phyloP scores from a whole-genome alignment of 2,888 invertebrate genomes.

The Malthinus seriepunctatus region DNA sequence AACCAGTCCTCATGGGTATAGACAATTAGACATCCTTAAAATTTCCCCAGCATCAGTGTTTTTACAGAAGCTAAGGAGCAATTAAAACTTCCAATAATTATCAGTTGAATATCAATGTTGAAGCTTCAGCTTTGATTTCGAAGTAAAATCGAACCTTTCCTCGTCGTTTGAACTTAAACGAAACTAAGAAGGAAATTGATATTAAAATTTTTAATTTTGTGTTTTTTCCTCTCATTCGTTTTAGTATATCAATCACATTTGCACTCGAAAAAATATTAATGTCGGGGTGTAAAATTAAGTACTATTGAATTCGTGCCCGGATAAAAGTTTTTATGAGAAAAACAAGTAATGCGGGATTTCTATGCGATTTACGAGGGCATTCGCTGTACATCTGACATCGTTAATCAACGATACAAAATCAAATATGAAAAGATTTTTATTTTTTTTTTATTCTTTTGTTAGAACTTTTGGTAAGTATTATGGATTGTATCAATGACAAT shows the following conservation, averaged over 20 bases:
- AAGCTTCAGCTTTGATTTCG: no score
- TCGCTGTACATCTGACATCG: slow-evolving; percentile 38
- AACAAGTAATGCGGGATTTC: slow-evolving; percentile 41
- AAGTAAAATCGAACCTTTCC: no score
- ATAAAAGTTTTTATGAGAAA: slow-evolving; percentile 43
- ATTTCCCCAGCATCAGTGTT: no score
- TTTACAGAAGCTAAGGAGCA: no score
- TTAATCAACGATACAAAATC: slow-evolving; percentile 39
- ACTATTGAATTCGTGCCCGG: slow-evolving; percentile 37
- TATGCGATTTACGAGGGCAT: slow-evolving; percentile 47
- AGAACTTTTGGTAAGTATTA: slow-evolving; percentile 23
- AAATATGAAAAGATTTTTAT: slow-evolving; percentile 33
- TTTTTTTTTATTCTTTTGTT: slow-evolving; percentile 32
- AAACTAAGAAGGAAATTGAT: no score
- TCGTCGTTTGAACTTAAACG: no score
- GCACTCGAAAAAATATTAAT: slow-evolving; percentile 22
- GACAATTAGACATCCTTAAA: no score
- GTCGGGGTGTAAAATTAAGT: slow-evolving; percentile 37
- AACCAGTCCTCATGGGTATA: no score
- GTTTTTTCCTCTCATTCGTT: background rate
- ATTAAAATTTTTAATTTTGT: background rate
- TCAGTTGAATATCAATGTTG: no score
- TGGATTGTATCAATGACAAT: slow-evolving; percentile 38
- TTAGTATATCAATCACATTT: slow-evolving; percentile 3
- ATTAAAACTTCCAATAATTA: no score